These are phyloP conservation scores for Xyliphius kryptos DNA, from an alignment of 2,113 vertebrate genomes.

Conservation along the genomic window DNA sequence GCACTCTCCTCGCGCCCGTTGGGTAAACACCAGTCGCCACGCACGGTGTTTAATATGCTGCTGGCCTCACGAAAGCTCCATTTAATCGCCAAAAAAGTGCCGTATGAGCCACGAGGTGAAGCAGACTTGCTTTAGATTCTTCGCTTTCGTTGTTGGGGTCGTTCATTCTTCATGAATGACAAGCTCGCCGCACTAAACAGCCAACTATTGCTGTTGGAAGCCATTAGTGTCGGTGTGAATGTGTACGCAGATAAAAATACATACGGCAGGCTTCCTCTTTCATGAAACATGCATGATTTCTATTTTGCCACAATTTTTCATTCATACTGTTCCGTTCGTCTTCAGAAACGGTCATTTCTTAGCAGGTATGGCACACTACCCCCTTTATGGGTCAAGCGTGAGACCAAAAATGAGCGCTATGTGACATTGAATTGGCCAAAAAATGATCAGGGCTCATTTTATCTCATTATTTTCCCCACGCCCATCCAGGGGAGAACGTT, in stretches of 20 bases:
- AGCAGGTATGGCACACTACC: neutral
- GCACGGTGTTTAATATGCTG: conserved; percentile 18
- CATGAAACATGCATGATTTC: conserved; percentile 24
- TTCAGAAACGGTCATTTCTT: neutral
- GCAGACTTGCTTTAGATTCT: conserved; percentile 1
- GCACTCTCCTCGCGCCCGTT: conserved; percentile 7
- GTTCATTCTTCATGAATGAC: conserved; percentile 16
- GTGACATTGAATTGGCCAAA: too few species aligned
- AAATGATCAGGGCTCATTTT: too few species aligned
- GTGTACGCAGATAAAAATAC: conserved; percentile 18
- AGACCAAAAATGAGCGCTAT: too few species aligned
- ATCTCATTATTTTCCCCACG: too few species aligned
- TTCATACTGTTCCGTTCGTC: neutral
- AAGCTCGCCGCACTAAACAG: conserved; percentile 10
- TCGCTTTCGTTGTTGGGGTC: conserved; percentile 17
- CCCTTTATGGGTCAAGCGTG: too few species aligned
- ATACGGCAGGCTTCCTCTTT: conserved; percentile 11
- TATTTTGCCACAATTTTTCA: neutral
- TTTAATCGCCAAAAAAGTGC: conserved; percentile 21
- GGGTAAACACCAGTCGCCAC: conserved; percentile 3
- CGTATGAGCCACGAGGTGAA: conserved; percentile 14
- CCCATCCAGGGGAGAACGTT: too few species aligned
- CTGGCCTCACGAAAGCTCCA: conserved; percentile 15
- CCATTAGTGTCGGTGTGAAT: conserved; percentile 18
- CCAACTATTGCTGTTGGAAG: conserved; percentile 11